Evolutionary conservation across 2,113 vertebrate genomes (phyloP).

Genomic region (Australoheros scitulus): DNA sequence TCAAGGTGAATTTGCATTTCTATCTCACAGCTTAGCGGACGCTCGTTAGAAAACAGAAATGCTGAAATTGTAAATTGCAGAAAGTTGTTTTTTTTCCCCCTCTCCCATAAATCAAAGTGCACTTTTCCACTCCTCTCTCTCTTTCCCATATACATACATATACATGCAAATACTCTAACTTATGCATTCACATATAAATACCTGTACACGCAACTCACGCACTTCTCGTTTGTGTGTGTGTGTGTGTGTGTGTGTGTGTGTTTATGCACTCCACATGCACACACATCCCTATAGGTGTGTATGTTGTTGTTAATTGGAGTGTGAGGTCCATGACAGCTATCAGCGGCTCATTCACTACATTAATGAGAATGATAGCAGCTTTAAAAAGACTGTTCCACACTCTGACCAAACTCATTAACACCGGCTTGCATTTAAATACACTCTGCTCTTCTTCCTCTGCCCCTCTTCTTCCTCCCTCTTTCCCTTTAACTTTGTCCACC

Average conservation of each 20-base stretch:
- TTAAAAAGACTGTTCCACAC: slow-evolving; percentile 99
- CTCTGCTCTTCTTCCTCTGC: slow-evolving; percentile 66
- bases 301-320: slow-evolving; percentile 96
- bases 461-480: slow-evolving; percentile 9
- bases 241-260: slow-evolving; percentile 21
- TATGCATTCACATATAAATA: background rate
- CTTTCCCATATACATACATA: background rate
- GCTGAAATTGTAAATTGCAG: slow-evolving; percentile 77
- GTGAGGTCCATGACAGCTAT: slow-evolving; percentile 99
- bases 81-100: slow-evolving; percentile 44
- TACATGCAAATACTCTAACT: background rate
- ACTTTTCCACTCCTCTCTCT: background rate
- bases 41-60: slow-evolving; percentile 69
- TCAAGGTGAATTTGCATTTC: slow-evolving; percentile 75
- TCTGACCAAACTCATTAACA: slow-evolving; percentile 99
- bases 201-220: background rate
- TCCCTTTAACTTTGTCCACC: background rate
- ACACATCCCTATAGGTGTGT: slow-evolving; percentile 34
- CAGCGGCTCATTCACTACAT: slow-evolving; percentile 98
- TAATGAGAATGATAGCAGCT: slow-evolving; percentile 99
- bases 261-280: background rate
- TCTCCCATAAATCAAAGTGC: slow-evolving; percentile 65
- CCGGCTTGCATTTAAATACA: slow-evolving; percentile 95
- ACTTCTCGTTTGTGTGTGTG: background rate
- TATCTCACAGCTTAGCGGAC: slow-evolving; percentile 71